Conservation (phyloP, 2,113 vertebrate species). For the Nibea coibor region DNA sequence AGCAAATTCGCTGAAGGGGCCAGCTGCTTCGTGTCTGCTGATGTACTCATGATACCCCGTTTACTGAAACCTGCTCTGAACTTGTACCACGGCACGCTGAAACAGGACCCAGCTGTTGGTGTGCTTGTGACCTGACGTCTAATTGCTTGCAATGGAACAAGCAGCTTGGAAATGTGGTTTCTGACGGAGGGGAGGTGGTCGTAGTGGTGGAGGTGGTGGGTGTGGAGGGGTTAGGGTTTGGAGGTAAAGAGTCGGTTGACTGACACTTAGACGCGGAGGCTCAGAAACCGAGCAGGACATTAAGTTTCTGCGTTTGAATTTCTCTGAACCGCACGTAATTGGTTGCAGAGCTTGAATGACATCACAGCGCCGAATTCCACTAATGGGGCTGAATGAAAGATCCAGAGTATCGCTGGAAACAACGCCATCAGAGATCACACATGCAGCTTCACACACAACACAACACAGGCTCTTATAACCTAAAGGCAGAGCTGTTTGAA, state of each 20-base stretch:
- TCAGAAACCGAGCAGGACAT: constrained; percentile 60
- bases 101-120: constrained; percentile 75
- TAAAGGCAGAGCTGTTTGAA: not conserved
- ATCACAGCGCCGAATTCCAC: constrained; percentile 59
- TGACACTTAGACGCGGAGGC: constrained; percentile 56
- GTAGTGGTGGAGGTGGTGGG: not conserved
- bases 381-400: constrained; percentile 49
- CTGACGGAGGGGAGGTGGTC: constrained; percentile 14
- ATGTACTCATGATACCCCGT: constrained; percentile 54
- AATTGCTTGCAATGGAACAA: constrained; percentile 69
- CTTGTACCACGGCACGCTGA: constrained; percentile 39
- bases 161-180: constrained; percentile 69
- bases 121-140: constrained; percentile 58
- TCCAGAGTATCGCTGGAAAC: constrained; percentile 11
- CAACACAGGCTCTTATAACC: not conserved
- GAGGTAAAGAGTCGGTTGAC: constrained; percentile 38
- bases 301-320: constrained; percentile 59
- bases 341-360: constrained; percentile 72
- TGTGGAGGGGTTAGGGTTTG: not conserved
- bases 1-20: constrained; percentile 39
- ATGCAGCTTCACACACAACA: not conserved
- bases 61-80: constrained; percentile 54
- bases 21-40: constrained; percentile 75
- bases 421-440: constrained; percentile 25
- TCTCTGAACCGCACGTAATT: constrained; percentile 67